Base-by-base conservation (phyloP, 35 echinoderm and acorn worm genomes). In the Holothuria glaberrima region DNA sequence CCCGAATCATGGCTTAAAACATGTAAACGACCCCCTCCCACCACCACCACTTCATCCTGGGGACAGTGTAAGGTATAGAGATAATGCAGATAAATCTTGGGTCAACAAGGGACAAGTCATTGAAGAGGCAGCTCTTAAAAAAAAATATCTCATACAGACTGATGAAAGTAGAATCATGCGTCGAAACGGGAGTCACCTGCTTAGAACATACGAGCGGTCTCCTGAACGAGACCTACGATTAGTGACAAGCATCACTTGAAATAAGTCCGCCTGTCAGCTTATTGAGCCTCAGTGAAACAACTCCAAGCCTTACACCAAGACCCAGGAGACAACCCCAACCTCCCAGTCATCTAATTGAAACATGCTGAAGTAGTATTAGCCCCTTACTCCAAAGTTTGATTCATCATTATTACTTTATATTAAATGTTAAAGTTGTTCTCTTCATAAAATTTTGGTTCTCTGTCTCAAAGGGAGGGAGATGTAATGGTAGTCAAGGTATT, bases 71-170 rank as follows among this genome's bases (percentile, higher is more conserved):
- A 79, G 30, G 38, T 59, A 57, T 60, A 57, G 79, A 24, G 79
- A 82, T 82, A 20, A 26, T 10, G 57, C 78, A 12, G 48, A 82
- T 5, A 82, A 60, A 27, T 57, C 48, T 9, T 82, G 45, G 45
- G 78, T 48, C 9, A 20, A 57, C 30, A 82, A 60, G 46, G 79
- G 79, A 56, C 79, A 82, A 4, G 79, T 82, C 5, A 82, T 82
- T 26, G 79, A 60, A 20, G 21, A 62, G 59, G 61, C 82, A 17
- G 27, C 21, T 35, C 82, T 30, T 6, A n/a, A n/a, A n/a, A 86
- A 54, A 34, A 61, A 52, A 30, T 86, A 61, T 64, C 27, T 62
- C 7, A 86, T 86, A 31, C 21, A 64, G 41, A 63, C 82, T 31
- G 59, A 63, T 14, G 21, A 86, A 29, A 34, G 29, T 59, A n/a